Evolutionary conservation across 2,797 vertebrate genomes (phyloP).

Genomic region (Rhabdomys pumilio): DNA sequence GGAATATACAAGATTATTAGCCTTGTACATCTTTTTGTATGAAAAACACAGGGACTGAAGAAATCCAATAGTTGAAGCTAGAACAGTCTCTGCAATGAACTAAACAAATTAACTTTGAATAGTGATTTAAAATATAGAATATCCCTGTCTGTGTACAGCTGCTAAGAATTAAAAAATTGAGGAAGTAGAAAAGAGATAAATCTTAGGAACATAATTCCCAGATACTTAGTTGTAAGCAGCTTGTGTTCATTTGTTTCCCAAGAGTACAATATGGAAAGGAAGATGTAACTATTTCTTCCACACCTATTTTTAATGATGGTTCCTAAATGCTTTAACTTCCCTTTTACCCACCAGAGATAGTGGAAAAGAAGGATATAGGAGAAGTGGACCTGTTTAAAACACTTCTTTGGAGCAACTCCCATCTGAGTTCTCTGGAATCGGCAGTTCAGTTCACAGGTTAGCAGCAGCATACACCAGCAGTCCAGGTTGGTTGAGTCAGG

Average conservation of each 20-base stretch:
- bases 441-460: not conserved
- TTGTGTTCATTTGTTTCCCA: conserved; percentile 59
- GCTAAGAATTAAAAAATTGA: conserved; percentile 19
- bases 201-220: conserved; percentile 8
- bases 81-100: conserved; percentile 26
- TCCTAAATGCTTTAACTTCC: not conserved
- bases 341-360: not conserved
- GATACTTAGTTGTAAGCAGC: conserved; percentile 41
- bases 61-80: conserved; percentile 52
- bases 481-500: not conserved
- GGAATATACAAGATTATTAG: conserved; percentile 43
- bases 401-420: not conserved
- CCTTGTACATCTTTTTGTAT: conserved; percentile 35
- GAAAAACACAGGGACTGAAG: conserved; percentile 28
- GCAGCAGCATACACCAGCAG: not conserved
- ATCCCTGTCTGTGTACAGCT: not conserved
- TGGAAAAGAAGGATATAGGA: not conserved
- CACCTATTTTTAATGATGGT: not conserved
- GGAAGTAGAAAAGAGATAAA: conserved; percentile 44
- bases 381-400: not conserved
- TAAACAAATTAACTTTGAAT: conserved; percentile 61
- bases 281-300: not conserved
- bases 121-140: conserved; percentile 56
- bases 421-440: not conserved
- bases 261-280: conserved; percentile 52